phyloP scores from a whole-genome alignment of 2,797 vertebrate species.

The Coregonus suidteri region DNA sequence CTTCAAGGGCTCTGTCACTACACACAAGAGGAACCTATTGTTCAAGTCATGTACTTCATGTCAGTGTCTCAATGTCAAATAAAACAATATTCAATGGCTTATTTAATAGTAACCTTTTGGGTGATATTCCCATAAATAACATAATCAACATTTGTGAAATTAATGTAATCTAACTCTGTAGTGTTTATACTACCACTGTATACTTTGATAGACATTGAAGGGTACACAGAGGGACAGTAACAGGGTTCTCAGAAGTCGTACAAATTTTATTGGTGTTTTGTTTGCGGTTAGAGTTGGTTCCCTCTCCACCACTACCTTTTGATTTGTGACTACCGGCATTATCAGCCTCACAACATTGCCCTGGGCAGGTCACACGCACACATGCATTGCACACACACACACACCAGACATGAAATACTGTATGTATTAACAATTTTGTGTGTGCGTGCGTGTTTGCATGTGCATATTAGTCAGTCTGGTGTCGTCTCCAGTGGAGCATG shows the following conservation, averaged over 20 bases:
- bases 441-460: no score
- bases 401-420: no score
- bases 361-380: background rate
- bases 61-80: background rate
- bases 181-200: no score
- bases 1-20: background rate
- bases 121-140: background rate
- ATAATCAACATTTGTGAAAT: no score
- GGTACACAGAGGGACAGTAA: no score
- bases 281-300: background rate
- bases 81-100: background rate
- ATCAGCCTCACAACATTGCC: background rate
- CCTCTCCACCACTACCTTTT: background rate
- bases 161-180: no score
- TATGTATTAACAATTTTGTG: background rate
- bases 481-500: no score
- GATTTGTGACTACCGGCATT: no score
- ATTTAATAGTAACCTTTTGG: background rate
- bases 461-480: background rate
- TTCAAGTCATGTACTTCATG: background rate
- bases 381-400: background rate
- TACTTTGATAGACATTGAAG: no score
- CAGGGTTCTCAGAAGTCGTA: no score
- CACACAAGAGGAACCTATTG: background rate
- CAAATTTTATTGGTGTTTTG: no score